Percentiles rank a stretch among this genome's conserved stretches.
phyloP scores from a whole-genome alignment of 2,888 invertebrate species.

The Noctua janthe region DNA sequence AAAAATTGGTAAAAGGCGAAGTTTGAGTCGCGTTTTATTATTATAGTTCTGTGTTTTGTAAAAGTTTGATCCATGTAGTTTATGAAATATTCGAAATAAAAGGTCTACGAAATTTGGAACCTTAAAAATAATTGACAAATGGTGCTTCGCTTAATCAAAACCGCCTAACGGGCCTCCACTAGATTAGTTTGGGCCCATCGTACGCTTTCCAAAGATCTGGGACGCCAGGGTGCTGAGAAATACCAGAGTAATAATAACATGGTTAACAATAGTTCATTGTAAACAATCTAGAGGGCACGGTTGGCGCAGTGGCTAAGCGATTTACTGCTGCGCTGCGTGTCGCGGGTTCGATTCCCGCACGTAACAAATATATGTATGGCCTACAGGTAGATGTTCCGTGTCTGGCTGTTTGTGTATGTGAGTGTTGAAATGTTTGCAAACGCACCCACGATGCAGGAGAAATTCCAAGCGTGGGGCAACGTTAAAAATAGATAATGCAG shows the following conservation, averaged over 20 bases:
- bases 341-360: too few species aligned
- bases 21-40: constrained; percentile 19
- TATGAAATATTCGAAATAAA: background rate
- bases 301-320: too few species aligned
- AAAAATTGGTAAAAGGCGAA: constrained; percentile 38
- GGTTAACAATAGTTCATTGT: background rate
- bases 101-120: background rate
- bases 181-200: background rate
- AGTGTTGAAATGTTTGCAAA: background rate
- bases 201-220: background rate
- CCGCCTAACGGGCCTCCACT: background rate
- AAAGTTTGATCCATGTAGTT: background rate
- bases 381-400: too few species aligned
- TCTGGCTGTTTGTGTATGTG: background rate
- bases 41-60: constrained; percentile 6
- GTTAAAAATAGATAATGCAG: background rate
- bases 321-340: too few species aligned
- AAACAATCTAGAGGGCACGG: too few species aligned
- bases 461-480: background rate
- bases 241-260: background rate
- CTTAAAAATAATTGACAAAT: background rate
- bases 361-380: too few species aligned
- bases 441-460: background rate
- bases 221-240: background rate
- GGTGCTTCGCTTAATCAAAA: background rate